Percentiles rank a stretch among this genome's conserved stretches.
Evolutionary conservation across 2,797 vertebrate species (phyloP).

Genomic region (Enteromius anoplus): DNA sequence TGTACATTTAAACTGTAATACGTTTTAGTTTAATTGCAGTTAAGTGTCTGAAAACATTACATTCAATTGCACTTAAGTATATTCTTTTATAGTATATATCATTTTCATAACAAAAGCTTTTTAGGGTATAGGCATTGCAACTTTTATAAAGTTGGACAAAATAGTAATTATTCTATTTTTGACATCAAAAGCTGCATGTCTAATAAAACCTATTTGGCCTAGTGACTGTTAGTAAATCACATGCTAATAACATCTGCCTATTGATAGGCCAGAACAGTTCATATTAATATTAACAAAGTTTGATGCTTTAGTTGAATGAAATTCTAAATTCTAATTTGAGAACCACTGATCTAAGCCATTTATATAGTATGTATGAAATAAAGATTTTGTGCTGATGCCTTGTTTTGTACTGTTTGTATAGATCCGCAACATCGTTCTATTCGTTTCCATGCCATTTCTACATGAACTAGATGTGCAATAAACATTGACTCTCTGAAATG

Average conservation of each 20-base stretch:
- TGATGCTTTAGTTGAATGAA: not conserved
- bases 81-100: not conserved
- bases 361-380: not conserved
- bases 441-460: not conserved
- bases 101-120: not conserved
- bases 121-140: too few species aligned
- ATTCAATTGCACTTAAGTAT: not conserved
- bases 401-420: not conserved
- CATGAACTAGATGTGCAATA: not conserved
- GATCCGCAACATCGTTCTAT: not conserved
- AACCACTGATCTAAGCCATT: constrained; percentile 14
- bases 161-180: not conserved
- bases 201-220: not conserved
- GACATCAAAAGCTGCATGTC: not conserved
- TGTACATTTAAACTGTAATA: not conserved
- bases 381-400: not conserved
- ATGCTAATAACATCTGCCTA: not conserved
- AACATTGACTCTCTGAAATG: not conserved
- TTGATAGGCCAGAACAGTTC: not conserved
- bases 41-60: not conserved
- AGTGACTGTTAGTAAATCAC: not conserved
- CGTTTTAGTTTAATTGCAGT: not conserved
- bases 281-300: not conserved
- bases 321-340: not conserved
- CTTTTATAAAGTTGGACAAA: not conserved